Conservation (phyloP, 2,797 vertebrate species). For the Echeneis naucrates region DNA sequence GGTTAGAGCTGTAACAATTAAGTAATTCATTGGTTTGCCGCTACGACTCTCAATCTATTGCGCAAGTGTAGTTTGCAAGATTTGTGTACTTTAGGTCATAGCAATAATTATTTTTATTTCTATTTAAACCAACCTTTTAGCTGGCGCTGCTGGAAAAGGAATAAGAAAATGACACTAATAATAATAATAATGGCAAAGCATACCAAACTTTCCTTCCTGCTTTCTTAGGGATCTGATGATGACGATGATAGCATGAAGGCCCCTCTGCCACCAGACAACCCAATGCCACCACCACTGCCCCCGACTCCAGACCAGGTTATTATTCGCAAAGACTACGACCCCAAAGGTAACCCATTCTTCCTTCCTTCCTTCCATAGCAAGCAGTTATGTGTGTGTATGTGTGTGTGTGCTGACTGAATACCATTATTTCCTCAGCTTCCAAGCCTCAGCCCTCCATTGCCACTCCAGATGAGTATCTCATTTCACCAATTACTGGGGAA, state of each 20-base stretch:
- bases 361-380: not conserved
- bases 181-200: not conserved
- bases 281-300: conserved; percentile 96
- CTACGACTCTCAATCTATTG: not conserved
- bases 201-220: not conserved
- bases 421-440: conserved; percentile 83
- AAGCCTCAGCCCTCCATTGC: conserved; percentile 86
- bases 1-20: conserved; percentile 80
- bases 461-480: conserved; percentile 93
- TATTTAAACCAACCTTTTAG: not conserved
- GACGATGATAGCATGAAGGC: conserved; percentile 95
- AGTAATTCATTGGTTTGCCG: not conserved
- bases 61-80: not conserved
- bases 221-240: conserved; percentile 94
- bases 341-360: conserved; percentile 88
- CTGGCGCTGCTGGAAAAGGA: not conserved
- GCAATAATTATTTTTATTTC: not conserved
- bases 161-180: too few relatives aligned
- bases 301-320: conserved; percentile 99
- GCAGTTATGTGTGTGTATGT: not conserved
- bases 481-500: conserved; percentile 98
- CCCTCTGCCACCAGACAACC: conserved; percentile 94
- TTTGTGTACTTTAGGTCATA: not conserved
- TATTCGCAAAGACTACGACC: conserved; percentile 98
- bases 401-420: conserved; percentile 19